phyloP scores from a whole-genome alignment of 53 echinoderm and acorn worm genomes.

The Stichopus horrens region DNA sequence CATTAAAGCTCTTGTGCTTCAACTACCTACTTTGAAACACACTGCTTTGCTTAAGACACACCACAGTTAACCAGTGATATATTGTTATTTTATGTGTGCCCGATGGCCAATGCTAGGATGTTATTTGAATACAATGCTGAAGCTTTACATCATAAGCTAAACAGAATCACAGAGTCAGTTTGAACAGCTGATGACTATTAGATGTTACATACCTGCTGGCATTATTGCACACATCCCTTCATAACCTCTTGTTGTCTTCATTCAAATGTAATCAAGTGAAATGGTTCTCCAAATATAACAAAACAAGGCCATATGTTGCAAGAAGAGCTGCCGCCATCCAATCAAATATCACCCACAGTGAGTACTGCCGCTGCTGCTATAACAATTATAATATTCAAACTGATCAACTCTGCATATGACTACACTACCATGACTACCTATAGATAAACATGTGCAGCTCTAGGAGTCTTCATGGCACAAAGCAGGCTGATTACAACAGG shows the following conservation, averaged over 20 bases:
- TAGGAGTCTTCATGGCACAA: no score
- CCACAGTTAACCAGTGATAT: no score
- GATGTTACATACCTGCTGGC: not conserved
- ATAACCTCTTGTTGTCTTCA: not conserved
- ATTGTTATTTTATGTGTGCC: no score
- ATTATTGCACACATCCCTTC: conserved; percentile 3
- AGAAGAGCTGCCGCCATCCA: not conserved
- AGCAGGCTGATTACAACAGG: no score
- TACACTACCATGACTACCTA: not conserved
- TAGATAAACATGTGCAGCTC: no score
- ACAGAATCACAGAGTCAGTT: not conserved
- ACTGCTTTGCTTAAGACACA: no score
- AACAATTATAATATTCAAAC: not conserved
- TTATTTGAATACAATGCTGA: no score
- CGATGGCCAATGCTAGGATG: no score
- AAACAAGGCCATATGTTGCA: not conserved
- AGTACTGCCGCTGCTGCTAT: not conserved
- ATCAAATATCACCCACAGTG: not conserved
- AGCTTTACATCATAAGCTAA: not conserved
- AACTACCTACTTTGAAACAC: no score
- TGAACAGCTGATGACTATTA: not conserved
- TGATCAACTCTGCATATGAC: not conserved
- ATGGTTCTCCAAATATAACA: not conserved
- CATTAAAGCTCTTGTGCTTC: no score
- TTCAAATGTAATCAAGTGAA: not conserved